These are phyloP conservation scores for Eumerus sabulonum DNA, from an alignment of 2,888 invertebrate species.

Conservation along the genomic window DNA sequence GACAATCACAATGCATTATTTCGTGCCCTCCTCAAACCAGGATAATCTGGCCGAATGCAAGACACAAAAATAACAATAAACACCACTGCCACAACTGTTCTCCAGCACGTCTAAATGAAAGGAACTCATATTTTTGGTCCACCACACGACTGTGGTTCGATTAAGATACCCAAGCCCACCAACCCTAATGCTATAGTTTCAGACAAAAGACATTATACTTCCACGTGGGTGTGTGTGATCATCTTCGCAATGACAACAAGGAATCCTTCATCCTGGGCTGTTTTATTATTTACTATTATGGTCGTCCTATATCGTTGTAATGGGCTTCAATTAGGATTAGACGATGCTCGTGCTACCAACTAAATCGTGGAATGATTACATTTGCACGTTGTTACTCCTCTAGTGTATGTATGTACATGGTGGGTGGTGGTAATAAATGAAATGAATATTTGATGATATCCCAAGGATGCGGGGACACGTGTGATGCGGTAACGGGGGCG, in stretches of 20 bases:
- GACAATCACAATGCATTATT: conserved; percentile 70
- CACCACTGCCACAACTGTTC: conserved; percentile 24
- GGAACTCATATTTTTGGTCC: conserved; percentile 50
- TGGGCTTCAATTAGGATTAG: conserved; percentile 78
- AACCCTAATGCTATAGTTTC: conserved; percentile 40
- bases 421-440: conserved; percentile 51
- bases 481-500: neutral
- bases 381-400: conserved; percentile 69
- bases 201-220: conserved; percentile 7
- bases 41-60: conserved; percentile 44
- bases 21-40: conserved; percentile 17
- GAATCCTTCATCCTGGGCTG: conserved; percentile 63
- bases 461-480: conserved; percentile 4
- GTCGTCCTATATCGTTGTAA: conserved; percentile 77
- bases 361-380: conserved; percentile 73
- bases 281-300: conserved; percentile 79
- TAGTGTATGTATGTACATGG: conserved; percentile 7
- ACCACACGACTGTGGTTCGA: conserved; percentile 31
- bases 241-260: conserved; percentile 16
- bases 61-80: conserved; percentile 1
- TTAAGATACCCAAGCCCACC: conserved; percentile 4
- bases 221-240: conserved; percentile 23
- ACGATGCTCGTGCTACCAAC: conserved; percentile 49
- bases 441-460: conserved; percentile 39
- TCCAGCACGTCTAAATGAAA: conserved; percentile 25